Evolutionary conservation across 2,113 vertebrate species (phyloP), one percentile per base, ranked within the genome.

Genomic region (Steatornis caripensis): DNA sequence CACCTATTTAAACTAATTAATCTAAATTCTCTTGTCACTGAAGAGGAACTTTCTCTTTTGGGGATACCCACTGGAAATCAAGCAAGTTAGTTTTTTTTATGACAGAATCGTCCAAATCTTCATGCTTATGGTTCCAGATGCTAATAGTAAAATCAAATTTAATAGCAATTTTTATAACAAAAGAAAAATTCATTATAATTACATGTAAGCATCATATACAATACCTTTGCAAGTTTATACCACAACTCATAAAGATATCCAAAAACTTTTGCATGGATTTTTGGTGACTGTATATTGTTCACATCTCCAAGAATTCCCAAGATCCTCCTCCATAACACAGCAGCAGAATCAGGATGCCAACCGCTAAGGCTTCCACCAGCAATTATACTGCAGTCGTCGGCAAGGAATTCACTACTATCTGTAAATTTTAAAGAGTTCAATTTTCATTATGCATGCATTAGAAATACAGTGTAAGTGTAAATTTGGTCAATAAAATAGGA

Each of bases 211-310:
- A 48, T 12, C 23, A 66, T 4, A 80, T 60, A 75, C 79, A 27
- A 49, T 98, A 99, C 99, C 99, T 99, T 99, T 72, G 99, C 99
- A 77, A 99, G 98, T 95, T 99, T 99, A 95, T 99, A 99, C 99
- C 99, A 99, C 83, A 99, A 98, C 77, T 99, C 99, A 93, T 98
- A 99, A 62, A 99, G 99, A 96, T 99, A 99, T 43, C 98, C 97
- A 96, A 99, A 99, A 84, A 99, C 99, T 97, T 98, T 99, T 79
- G 99, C 99, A 16, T 99, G 99, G 90, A 99, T 99, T 97, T 98
- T 99, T 84, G 99, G 99, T 24, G 99, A 99, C 57, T 98, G 97
- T 96, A 99, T 99, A 54, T 95, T 99, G 97, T 99, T 99, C 89
- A 99, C 99, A 82, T 99, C 99, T 81, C 99, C 99, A 30, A 99